These are phyloP conservation scores for Porites lutea DNA, from an alignment of 64 coral and sea anemone genomes.

Conservation along the genomic window DNA sequence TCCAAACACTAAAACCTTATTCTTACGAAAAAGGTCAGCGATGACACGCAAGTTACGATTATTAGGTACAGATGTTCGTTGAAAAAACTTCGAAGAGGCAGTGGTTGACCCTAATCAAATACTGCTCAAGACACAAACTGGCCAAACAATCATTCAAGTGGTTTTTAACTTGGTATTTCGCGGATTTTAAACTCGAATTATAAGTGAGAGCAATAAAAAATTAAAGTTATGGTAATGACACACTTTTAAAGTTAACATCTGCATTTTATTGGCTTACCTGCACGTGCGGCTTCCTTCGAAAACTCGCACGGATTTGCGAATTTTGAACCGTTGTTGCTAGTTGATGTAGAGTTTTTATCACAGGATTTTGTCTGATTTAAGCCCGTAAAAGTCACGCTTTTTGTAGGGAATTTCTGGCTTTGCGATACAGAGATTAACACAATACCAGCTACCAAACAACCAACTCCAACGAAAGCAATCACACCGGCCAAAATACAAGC, in stretches of 20 bases:
- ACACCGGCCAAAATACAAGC: background rate
- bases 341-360: background rate
- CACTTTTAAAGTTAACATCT: background rate
- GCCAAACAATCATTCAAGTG: no score
- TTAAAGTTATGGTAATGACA: background rate
- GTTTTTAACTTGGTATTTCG: no score
- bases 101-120: no score
- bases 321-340: background rate
- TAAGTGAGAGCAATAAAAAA: background rate
- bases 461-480: background rate
- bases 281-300: conserved; percentile 11
- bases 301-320: conserved; percentile 7
- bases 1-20: background rate
- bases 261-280: conserved; percentile 14
- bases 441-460: background rate
- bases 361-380: background rate
- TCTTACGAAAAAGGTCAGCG: background rate
- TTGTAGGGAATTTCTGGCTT: background rate
- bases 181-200: background rate
- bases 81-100: no score
- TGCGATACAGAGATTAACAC: background rate
- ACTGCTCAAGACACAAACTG: no score
- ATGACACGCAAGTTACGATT: background rate
- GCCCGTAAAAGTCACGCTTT: background rate
- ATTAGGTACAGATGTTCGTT: background rate